Base-by-base conservation (phyloP, 30 jellyfish, hydroid and myxozoan species). In the Cassiopea andromeda region DNA sequence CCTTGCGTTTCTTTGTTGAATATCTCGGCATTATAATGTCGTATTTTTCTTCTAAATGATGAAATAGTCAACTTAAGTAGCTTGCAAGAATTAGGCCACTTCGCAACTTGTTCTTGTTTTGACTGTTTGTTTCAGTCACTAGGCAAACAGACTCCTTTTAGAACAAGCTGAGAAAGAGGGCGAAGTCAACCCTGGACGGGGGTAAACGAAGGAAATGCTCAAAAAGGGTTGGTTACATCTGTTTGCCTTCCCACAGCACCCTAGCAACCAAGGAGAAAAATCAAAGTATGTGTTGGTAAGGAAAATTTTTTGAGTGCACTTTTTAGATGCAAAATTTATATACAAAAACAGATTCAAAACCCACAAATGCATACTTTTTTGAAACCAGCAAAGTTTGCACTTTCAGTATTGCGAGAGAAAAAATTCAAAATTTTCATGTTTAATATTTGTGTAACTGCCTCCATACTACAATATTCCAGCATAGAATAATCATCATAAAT, bases 1-100 rank as follows among this genome's bases (percentile, higher is more conserved):
- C 57, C 64, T 79, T 79, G 54, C 88, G 88, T 60, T 79, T 79
- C 49, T 79, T 79, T 50, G 76, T 79, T 49, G 77, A 79, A 59
- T 46, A 59, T 0, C 88, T 58, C 50, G 88, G 77, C 88, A 48
- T 79, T 79, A 19, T 79, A 13, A 54, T 54, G 7, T 54, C 64
- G 7, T 54, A 54, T 54, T 54, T 54, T n/a, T 73, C 59, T 73
- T 44, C 43, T 44, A 73, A 54, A 54, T 54, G 64, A 54, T 54
- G 10, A 54, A 54, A 54, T 54, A 54, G 64, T 54, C 64, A 54
- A 54, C 64, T 54, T 10, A 54, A 54, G 64, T 54, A 54, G 12
- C 64, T 54, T 10, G 64, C 64, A 54, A 54, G 64, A 54, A 54
- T 10, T 54, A 54, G 64, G 64, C 64, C 64, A 54, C 64, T 54